Evolutionary conservation across 2,797 vertebrate species (phyloP).

Genomic region (Ctenopoma kingsleyae): DNA sequence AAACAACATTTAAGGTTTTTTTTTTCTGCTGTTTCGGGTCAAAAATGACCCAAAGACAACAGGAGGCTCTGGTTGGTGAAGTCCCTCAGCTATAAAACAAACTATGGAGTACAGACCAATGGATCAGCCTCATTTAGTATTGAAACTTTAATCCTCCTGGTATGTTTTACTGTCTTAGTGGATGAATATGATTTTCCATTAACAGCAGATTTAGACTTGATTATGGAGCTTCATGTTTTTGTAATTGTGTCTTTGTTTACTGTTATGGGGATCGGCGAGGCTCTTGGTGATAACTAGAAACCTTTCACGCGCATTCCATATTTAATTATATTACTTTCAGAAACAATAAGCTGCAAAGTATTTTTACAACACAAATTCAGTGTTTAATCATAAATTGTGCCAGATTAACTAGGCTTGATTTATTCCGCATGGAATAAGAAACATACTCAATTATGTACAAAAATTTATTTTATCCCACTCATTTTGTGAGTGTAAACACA

Average conservation of each 20-base stretch:
- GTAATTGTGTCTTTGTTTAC: constrained; percentile 25
- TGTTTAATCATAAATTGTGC: background rate
- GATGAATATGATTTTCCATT: constrained; percentile 10
- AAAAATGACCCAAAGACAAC: too few species aligned
- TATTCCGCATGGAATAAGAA: background rate
- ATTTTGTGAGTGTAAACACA: background rate
- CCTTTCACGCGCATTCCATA: background rate
- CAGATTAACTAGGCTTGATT: background rate
- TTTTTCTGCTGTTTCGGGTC: too few species aligned
- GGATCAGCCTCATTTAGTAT: background rate
- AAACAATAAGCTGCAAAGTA: background rate
- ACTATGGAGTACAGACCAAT: background rate
- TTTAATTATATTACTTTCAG: background rate
- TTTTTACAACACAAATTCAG: background rate
- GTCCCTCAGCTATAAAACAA: constrained; percentile 36
- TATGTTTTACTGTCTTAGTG: constrained; percentile 23
- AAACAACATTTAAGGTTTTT: too few species aligned
- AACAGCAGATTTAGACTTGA: constrained; percentile 14
- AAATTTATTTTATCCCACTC: background rate
- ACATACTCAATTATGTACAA: background rate
- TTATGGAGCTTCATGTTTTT: constrained; percentile 11
- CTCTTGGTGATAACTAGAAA: background rate
- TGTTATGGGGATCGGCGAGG: constrained; percentile 15
- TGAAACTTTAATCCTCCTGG: constrained; percentile 24
- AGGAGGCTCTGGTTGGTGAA: constrained; percentile 28